A percentile compares a stretch with the other conserved stretches of the same genome.
Evolutionary conservation across 1,140 invertebrate species (phyloP).

Genomic region (Periplaneta americana): DNA sequence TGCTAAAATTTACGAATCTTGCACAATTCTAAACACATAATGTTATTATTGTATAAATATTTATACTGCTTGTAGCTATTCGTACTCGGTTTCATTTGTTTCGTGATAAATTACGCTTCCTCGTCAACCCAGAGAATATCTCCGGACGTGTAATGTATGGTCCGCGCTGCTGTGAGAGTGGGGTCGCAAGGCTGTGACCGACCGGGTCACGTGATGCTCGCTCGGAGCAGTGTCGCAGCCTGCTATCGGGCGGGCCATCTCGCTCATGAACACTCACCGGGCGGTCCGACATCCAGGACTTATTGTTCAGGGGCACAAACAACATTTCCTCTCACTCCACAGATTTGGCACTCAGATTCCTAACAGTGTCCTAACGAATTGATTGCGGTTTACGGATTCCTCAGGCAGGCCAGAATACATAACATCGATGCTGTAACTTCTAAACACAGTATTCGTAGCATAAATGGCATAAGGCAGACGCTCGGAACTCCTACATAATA

Average conservation of each 20-base stretch:
- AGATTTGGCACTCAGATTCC: neutral
- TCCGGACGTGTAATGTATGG: neutral
- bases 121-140: neutral
- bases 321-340: neutral
- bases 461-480: neutral
- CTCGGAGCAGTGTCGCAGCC: neutral
- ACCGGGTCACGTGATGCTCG: neutral
- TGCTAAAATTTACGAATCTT: neutral
- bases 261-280: neutral
- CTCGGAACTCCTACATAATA: too few relatives aligned
- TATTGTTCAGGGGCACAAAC: neutral
- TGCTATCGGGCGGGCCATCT: neutral
- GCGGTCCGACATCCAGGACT: neutral
- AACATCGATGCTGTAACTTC: neutral
- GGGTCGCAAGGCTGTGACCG: neutral
- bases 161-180: neutral
- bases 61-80: neutral
- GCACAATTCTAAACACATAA: neutral
- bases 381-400: neutral
- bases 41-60: neutral
- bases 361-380: neutral
- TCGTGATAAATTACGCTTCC: neutral
- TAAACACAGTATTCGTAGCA: neutral
- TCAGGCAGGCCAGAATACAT: neutral
- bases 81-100: neutral